Conservation (phyloP, 2,797 vertebrate species). For the Prionace glauca region DNA sequence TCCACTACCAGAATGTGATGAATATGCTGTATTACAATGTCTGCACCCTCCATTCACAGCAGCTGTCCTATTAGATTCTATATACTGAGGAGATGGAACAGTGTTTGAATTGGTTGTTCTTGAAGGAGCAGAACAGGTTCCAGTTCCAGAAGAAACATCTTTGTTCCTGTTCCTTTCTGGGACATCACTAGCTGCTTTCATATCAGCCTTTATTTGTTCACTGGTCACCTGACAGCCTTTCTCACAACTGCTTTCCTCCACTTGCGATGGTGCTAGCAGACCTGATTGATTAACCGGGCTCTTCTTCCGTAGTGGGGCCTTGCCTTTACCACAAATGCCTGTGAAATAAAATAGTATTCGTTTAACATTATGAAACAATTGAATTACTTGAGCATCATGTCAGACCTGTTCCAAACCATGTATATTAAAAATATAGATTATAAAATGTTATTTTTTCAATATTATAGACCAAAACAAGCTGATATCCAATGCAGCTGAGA, state of each 20-base stretch:
- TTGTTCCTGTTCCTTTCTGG: constrained; percentile 63
- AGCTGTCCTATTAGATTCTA: constrained; percentile 54
- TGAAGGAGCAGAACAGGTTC: constrained; percentile 48
- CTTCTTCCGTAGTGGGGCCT: constrained; percentile 79
- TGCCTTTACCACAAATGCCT: constrained; percentile 76
- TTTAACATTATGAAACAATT: not conserved
- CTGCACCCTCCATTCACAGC: constrained; percentile 38
- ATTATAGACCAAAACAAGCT: not conserved
- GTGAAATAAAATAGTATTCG: not conserved
- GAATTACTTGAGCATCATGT: not conserved
- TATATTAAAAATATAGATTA: not conserved
- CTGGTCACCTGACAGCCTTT: constrained; percentile 97
- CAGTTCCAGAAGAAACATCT: constrained; percentile 52
- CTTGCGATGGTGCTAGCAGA: not conserved
- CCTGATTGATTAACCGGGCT: constrained; percentile 48
- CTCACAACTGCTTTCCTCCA: constrained; percentile 77
- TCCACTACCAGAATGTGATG: not conserved
- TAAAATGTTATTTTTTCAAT: not conserved
- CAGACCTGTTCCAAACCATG: not conserved
- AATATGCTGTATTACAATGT: constrained; percentile 9
- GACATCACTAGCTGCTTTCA: constrained; percentile 86
- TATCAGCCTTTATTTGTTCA: constrained; percentile 97
- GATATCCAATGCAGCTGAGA: not conserved
- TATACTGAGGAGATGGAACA: constrained; percentile 50
- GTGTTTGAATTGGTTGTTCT: constrained; percentile 51